Conservation (phyloP, 2,113 vertebrate genomes). For the Myrmecophaga tridactyla region DNA sequence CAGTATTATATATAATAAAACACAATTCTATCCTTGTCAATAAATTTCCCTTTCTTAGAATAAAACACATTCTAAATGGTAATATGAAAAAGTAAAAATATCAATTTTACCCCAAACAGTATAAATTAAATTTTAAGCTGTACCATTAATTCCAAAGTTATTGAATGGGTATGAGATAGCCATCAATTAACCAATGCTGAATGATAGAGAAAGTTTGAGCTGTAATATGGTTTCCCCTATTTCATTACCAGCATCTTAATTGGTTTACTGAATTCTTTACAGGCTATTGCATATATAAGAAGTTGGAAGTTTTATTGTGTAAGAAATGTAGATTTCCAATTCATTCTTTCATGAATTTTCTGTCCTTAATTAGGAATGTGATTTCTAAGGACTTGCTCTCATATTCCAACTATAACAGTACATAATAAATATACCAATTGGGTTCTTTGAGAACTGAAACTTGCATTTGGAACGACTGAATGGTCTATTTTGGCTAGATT, state of each 20-base stretch:
- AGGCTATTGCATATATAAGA: neutral
- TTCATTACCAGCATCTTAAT: neutral
- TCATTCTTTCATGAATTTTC: slow-evolving; percentile 42
- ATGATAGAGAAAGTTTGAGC: neutral
- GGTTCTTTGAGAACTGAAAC: slow-evolving; percentile 48
- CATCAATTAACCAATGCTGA: neutral
- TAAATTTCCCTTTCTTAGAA: neutral
- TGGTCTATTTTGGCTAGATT: slow-evolving; percentile 50
- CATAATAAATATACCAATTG: slow-evolving; percentile 15
- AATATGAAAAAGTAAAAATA: slow-evolving; percentile 11
- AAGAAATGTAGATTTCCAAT: neutral
- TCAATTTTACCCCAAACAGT: neutral
- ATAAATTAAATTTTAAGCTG: slow-evolving; percentile 43
- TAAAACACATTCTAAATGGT: neutral
- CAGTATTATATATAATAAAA: neutral
- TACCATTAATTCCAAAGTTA: slow-evolving; percentile 16
- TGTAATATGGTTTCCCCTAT: neutral
- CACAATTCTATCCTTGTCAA: neutral
- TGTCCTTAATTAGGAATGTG: slow-evolving; percentile 19
- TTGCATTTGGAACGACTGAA: slow-evolving; percentile 46
- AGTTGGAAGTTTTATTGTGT: neutral
- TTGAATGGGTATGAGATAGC: neutral
- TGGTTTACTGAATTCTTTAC: slow-evolving; percentile 32
- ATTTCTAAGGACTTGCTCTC: slow-evolving; percentile 20
- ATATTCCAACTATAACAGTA: slow-evolving; percentile 48